Evolutionary conservation across 2,888 invertebrate genomes (phyloP).

Genomic region (Ormyrus labotus): DNA sequence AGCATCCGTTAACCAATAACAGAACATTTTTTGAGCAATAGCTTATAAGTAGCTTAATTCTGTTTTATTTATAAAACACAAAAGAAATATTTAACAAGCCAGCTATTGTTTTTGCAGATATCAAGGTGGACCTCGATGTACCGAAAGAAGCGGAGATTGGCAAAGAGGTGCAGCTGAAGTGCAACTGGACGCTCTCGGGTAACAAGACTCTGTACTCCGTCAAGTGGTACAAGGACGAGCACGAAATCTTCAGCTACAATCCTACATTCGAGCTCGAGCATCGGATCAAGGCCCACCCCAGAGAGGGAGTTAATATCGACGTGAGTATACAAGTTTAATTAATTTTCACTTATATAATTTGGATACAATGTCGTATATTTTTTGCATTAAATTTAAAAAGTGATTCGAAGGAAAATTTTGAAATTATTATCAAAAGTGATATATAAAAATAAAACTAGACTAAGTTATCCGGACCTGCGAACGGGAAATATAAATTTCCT

Average conservation of each 20-base stretch:
- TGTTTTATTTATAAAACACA: no score
- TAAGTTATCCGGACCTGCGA: no score
- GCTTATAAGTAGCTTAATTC: no score
- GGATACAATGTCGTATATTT: no score
- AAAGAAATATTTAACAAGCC: neutral
- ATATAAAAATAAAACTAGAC: no score
- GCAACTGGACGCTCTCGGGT: constrained; percentile 64
- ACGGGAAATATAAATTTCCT: no score
- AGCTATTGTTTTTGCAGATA: constrained; percentile 56
- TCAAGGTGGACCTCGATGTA: constrained; percentile 64
- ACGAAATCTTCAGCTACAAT: constrained; percentile 69
- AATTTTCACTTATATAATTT: no score
- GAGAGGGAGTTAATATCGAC: constrained; percentile 65
- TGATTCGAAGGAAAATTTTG: no score
- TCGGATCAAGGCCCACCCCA: constrained; percentile 61
- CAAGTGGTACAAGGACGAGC: constrained; percentile 71
- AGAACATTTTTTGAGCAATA: no score
- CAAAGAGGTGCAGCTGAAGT: constrained; percentile 62
- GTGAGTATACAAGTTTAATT: constrained; percentile 62
- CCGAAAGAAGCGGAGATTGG: constrained; percentile 66
- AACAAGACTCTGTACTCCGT: constrained; percentile 65
- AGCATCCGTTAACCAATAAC: no score
- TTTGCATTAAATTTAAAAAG: no score
- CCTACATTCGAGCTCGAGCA: constrained; percentile 63
- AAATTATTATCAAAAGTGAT: no score